Conservation (phyloP, 2,888 invertebrate genomes). For the Hypomecis atomaria region DNA sequence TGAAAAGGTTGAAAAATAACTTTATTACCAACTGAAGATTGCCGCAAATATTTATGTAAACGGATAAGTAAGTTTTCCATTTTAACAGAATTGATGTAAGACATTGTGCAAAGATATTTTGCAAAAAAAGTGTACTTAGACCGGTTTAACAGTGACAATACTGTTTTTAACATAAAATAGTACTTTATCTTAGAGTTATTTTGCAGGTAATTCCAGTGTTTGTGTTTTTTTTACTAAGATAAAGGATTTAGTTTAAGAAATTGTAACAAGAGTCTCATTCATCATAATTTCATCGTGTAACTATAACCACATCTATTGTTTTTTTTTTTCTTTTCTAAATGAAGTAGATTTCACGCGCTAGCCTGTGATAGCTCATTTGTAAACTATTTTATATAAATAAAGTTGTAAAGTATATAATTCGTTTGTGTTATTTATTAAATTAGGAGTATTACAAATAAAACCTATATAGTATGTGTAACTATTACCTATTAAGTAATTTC, state of each 20-base stretch:
- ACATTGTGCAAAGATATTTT: conserved; percentile 7
- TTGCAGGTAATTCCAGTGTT: conserved; percentile 30
- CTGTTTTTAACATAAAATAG: conserved; percentile 41
- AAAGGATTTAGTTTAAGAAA: conserved; percentile 37
- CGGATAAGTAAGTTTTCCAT: too few species aligned
- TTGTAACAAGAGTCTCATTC: conserved; percentile 37
- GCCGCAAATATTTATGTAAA: background rate
- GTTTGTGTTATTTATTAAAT: background rate
- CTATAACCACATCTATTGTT: conserved; percentile 10
- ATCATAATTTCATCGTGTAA: conserved; percentile 8
- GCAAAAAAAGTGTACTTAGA: conserved; percentile 34
- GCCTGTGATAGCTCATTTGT: conserved; percentile 80
- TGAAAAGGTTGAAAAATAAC: background rate
- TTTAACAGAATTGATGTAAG: background rate
- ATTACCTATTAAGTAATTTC: too few species aligned
- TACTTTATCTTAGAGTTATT: conserved; percentile 25
- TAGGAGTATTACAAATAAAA: too few species aligned
- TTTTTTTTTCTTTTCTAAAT: conserved; percentile 17
- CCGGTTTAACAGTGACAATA: conserved; percentile 55
- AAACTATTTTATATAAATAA: conserved; percentile 72
- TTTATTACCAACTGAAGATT: background rate
- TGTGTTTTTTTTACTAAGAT: conserved; percentile 24
- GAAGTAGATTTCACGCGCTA: conserved; percentile 60
- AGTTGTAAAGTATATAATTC: conserved; percentile 50
- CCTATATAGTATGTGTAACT: too few species aligned